Percentiles rank a stretch among this genome's conserved stretches.
Evolutionary conservation across 2,888 invertebrate genomes (phyloP).

Genomic region (Choristoneura rosaceana): DNA sequence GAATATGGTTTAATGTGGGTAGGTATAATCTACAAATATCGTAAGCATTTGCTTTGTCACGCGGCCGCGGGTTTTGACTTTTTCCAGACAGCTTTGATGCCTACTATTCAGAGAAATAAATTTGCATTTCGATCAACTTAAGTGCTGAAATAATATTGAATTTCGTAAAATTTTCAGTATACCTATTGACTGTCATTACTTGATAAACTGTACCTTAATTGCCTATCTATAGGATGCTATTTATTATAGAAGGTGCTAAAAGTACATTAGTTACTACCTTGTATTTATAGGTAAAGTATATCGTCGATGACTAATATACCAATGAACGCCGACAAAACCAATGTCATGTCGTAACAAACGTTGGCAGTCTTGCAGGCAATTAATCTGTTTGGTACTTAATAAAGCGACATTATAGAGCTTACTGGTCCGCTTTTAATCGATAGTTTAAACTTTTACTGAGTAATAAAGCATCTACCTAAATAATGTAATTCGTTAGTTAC

Average conservation of each 20-base stretch:
- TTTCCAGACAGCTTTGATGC: neutral
- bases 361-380: constrained; percentile 36
- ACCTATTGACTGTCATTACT: neutral
- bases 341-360: constrained; percentile 33
- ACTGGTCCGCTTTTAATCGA: constrained; percentile 4
- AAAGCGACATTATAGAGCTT: constrained; percentile 11
- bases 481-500: neutral
- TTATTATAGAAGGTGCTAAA: constrained; percentile 5
- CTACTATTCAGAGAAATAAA: too few relatives aligned
- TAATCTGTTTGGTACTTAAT: constrained; percentile 28
- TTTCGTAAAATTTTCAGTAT: neutral
- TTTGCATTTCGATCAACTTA: neutral
- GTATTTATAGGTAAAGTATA: constrained; percentile 7
- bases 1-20: neutral
- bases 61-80: neutral
- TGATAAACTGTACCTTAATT: neutral
- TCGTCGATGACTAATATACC: constrained; percentile 31
- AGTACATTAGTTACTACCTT: neutral
- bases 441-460: neutral
- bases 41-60: neutral
- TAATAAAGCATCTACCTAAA: neutral
- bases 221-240: too few relatives aligned
- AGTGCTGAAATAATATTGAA: too few relatives aligned
- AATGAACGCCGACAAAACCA: constrained; percentile 19
- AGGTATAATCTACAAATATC: neutral